phyloP scores from a whole-genome alignment of 2,797 vertebrate genomes.

The Sciurus vulgaris region DNA sequence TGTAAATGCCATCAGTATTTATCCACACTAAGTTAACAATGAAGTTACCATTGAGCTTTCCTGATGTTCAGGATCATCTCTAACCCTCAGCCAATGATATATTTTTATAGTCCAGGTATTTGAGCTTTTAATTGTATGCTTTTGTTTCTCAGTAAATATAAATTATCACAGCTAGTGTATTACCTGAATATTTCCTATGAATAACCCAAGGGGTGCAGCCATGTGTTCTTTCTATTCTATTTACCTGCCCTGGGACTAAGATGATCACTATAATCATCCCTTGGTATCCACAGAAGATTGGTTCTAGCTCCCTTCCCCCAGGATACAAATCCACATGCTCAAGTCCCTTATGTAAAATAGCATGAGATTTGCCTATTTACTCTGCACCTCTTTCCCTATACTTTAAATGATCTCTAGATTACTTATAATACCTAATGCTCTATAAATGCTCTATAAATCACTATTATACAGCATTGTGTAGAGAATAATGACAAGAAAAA shows the following conservation, averaged over 20 bases:
- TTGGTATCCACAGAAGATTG: background rate
- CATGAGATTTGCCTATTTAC: background rate
- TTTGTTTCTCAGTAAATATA: background rate
- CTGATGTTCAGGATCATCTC: background rate
- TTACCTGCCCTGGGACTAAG: background rate
- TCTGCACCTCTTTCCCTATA: background rate
- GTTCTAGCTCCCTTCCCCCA: background rate
- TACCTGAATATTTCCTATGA: background rate
- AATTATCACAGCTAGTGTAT: background rate
- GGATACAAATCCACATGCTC: background rate
- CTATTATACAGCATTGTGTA: background rate
- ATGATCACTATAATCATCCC: background rate
- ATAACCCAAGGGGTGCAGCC: background rate
- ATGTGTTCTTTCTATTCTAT: background rate
- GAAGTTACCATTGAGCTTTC: background rate
- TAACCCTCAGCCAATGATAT: background rate
- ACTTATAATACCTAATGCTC: background rate
- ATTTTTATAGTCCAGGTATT: background rate
- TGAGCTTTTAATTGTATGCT: background rate
- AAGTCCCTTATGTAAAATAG: background rate
- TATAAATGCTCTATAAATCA: background rate
- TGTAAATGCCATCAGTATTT: background rate
- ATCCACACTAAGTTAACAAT: background rate
- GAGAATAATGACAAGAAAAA: background rate
- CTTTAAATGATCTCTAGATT: background rate